phyloP scores from a whole-genome alignment of 2,113 vertebrate species.

The Poecile atricapillus region DNA sequence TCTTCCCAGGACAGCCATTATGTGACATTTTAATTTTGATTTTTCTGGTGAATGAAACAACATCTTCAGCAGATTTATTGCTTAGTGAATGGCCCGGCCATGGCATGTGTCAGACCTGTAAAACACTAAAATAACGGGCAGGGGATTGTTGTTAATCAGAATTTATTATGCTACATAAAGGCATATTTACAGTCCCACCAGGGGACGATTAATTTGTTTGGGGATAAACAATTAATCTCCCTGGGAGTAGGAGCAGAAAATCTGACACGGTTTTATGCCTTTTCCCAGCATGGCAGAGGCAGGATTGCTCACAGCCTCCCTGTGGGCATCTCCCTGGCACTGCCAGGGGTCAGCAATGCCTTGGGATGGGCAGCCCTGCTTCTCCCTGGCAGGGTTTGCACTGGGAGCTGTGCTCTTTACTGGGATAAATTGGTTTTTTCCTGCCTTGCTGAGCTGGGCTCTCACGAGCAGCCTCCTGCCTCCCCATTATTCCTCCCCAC shows the following conservation, averaged over 20 bases:
- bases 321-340: background rate
- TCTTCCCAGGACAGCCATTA: background rate
- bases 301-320: background rate
- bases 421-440: background rate
- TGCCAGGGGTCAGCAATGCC: background rate
- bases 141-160: constrained; percentile 36
- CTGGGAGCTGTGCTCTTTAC: background rate
- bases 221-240: constrained; percentile 65
- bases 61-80: constrained; percentile 19
- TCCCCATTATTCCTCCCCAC: background rate
- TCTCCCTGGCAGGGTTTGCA: background rate
- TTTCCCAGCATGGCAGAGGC: background rate
- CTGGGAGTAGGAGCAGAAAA: constrained; percentile 55
- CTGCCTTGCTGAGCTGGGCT: background rate
- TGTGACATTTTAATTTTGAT: background rate
- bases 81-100: background rate
- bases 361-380: background rate
- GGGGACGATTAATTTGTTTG: constrained; percentile 59
- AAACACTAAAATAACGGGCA: constrained; percentile 33
- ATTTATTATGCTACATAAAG: constrained; percentile 51
- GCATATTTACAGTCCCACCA: constrained; percentile 60
- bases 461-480: background rate
- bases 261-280: background rate
- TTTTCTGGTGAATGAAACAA: background rate
- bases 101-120: constrained; percentile 2